Conservation (phyloP, 2,797 vertebrate genomes). For the Ispidina picta region DNA sequence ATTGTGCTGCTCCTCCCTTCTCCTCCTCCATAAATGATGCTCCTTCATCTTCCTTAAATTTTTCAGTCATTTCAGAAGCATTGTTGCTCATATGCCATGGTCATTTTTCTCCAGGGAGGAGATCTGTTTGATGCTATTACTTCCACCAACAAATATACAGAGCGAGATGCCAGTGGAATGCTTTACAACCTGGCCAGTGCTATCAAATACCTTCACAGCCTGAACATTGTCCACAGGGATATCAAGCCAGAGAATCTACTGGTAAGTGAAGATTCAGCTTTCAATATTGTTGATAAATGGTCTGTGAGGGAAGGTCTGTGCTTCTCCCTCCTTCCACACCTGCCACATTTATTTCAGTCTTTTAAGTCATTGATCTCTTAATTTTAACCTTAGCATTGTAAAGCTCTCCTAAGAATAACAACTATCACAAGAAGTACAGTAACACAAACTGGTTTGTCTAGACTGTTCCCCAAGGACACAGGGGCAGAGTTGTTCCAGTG, state of each 20-base stretch:
- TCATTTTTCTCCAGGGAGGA: slow-evolving; percentile 86
- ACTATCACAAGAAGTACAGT: not conserved
- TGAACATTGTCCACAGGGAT: slow-evolving; percentile 96
- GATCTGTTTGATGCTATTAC: slow-evolving; percentile 97
- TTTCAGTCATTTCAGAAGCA: not conserved
- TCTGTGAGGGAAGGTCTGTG: not conserved
- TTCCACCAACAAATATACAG: slow-evolving; percentile 95
- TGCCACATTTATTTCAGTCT: not conserved
- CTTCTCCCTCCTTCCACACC: not conserved
- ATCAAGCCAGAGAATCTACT: slow-evolving; percentile 97
- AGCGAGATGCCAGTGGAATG: slow-evolving; percentile 94
- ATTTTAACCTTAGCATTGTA: not conserved
- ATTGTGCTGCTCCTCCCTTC: not conserved
- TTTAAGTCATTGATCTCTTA: not conserved
- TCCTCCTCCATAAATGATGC: not conserved
- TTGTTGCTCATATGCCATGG: not conserved
- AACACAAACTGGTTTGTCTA: not conserved
- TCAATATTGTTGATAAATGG: not conserved
- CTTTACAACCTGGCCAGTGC: slow-evolving; percentile 96
- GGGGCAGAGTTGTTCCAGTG: not conserved
- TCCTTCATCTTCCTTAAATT: not conserved
- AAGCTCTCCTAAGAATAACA: not conserved
- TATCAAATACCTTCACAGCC: slow-evolving; percentile 95
- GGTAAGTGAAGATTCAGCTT: slow-evolving; percentile 79
- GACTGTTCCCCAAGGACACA: not conserved